Evolutionary conservation across 2,113 vertebrate genomes (phyloP).

Genomic region (Myotis davidii): DNA sequence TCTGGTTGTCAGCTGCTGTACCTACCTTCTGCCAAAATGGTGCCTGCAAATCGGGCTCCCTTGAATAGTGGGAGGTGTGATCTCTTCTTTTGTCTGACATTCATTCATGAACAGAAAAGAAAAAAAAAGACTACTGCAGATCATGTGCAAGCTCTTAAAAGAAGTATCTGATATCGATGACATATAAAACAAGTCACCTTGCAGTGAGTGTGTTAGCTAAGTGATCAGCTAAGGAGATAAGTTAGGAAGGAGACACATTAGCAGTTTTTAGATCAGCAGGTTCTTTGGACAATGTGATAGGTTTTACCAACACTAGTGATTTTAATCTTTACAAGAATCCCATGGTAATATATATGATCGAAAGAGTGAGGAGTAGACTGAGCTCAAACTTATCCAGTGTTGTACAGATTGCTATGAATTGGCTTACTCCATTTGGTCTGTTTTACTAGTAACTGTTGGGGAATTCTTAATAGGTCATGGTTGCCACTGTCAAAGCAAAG

Average conservation of each 20-base stretch:
- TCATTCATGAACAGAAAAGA: not conserved
- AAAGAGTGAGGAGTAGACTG: not conserved
- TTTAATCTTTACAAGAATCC: not conserved
- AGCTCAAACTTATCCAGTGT: not conserved
- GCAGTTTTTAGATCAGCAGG: not conserved
- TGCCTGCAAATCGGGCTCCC: not conserved
- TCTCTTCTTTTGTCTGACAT: not conserved
- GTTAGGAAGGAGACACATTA: not conserved
- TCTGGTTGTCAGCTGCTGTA: not conserved
- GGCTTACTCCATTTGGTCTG: not conserved
- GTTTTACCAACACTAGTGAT: not conserved
- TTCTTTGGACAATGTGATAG: not conserved
- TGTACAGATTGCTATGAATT: not conserved
- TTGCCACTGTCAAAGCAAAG: slow-evolving; percentile 7
- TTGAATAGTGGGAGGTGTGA: not conserved
- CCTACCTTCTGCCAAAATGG: not conserved
- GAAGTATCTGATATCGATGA: not conserved
- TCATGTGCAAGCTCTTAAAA: not conserved
- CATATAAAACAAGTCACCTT: not conserved
- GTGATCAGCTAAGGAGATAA: not conserved
- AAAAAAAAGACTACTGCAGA: not conserved
- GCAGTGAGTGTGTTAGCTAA: not conserved
- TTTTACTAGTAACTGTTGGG: not conserved
- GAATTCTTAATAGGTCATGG: not conserved
- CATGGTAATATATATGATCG: not conserved